Evolutionary conservation across 2,113 vertebrate genomes (phyloP).

Genomic region (Chelonoidis abingdonii): DNA sequence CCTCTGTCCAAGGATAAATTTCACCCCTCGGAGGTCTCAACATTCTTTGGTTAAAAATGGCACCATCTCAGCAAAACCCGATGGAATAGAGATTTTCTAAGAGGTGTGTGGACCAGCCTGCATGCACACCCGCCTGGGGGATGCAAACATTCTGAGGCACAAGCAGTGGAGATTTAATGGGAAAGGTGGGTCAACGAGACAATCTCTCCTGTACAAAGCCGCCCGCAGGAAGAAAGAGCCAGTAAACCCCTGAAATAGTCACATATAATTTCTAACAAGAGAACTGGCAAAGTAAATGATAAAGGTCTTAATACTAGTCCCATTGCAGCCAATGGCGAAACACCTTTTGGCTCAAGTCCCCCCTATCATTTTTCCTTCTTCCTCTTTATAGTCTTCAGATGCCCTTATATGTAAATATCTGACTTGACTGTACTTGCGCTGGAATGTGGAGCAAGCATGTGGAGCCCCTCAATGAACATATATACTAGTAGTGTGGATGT

Average conservation of each 20-base stretch:
- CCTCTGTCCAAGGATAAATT: neutral
- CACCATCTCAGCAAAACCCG: neutral
- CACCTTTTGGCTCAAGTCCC: neutral
- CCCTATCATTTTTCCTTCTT: rapidly evolving
- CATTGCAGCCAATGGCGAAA: neutral
- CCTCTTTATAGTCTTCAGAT: neutral
- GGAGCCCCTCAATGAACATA: neutral
- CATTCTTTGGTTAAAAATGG: neutral
- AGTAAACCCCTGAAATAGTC: neutral
- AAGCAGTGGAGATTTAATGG: neutral
- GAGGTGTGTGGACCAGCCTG: neutral
- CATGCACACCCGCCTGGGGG: rapidly evolving
- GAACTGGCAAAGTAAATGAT: neutral
- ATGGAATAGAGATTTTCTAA: neutral
- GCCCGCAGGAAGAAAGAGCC: neutral
- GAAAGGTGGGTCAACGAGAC: rapidly evolving
- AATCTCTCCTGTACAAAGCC: neutral
- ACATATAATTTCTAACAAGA: neutral
- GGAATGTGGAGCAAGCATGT: neutral
- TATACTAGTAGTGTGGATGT: no score
- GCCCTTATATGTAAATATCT: neutral
- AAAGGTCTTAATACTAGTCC: neutral
- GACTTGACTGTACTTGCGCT: neutral
- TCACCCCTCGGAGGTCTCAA: neutral
- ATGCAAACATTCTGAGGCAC: neutral